Evolutionary conservation across 2,113 vertebrate genomes (phyloP).

Genomic region (Ceratotherium simum): DNA sequence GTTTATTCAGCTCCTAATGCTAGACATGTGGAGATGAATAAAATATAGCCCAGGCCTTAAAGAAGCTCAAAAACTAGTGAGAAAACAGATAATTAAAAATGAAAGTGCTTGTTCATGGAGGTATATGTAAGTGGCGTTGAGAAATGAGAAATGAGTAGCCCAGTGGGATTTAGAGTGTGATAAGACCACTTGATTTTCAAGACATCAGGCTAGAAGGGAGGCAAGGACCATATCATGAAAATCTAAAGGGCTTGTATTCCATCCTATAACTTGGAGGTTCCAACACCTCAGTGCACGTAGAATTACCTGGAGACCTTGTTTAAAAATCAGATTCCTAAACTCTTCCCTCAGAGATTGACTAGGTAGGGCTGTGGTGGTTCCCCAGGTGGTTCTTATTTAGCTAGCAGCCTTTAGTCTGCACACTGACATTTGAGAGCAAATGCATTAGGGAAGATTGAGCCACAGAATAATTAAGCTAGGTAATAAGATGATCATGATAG

Average conservation of each 20-base stretch:
- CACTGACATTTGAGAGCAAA: not conserved
- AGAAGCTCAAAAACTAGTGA: conserved; percentile 30
- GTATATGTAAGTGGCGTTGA: not conserved
- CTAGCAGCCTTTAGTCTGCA: not conserved
- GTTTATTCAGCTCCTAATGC: conserved; percentile 21
- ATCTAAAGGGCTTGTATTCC: not conserved
- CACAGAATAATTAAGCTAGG: not conserved
- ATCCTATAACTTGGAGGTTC: not conserved
- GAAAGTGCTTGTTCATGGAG: not conserved
- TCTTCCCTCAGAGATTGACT: not conserved
- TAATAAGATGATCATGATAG: not conserved
- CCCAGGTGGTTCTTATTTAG: not conserved
- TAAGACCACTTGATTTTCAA: conserved; percentile 27
- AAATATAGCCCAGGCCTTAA: not conserved
- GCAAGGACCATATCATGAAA: not conserved
- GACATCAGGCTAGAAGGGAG: not conserved
- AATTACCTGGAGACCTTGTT: conserved; percentile 26
- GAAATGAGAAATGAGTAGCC: not conserved
- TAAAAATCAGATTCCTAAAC: not conserved
- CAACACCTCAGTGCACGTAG: not conserved
- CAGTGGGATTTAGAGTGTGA: not conserved
- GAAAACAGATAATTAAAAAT: not conserved
- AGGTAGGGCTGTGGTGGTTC: not conserved
- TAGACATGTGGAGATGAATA: not conserved
- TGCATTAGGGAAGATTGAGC: not conserved